Evolutionary conservation across 2,888 invertebrate genomes (phyloP).

Genomic region (Chromoteleia sp.): DNA sequence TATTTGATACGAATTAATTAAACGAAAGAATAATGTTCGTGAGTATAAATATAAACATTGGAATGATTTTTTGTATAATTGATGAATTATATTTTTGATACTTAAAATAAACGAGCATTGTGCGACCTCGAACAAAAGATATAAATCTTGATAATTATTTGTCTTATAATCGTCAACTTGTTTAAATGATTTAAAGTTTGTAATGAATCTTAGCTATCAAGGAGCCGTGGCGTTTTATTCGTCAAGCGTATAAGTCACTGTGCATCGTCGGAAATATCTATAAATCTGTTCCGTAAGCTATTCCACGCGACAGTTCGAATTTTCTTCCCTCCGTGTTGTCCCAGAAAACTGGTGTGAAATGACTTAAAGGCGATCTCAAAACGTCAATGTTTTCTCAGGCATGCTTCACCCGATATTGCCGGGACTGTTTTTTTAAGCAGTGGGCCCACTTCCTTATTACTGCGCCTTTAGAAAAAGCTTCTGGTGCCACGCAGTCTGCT

Average conservation of each 20-base stretch:
- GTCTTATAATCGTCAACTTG: constrained; percentile 26
- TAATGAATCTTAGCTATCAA: constrained; percentile 55
- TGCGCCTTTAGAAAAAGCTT: constrained; percentile 67
- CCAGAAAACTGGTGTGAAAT: constrained; percentile 68
- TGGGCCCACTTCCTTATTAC: constrained; percentile 84
- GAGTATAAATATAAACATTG: too few species aligned
- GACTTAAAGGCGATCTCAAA: constrained; percentile 69
- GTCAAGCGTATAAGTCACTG: constrained; percentile 46
- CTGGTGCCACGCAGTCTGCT: constrained; percentile 73
- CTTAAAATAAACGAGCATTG: neutral
- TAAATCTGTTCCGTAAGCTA: constrained; percentile 59
- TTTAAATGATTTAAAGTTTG: constrained; percentile 47
- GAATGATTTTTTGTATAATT: too few species aligned
- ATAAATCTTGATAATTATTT: constrained; percentile 44
- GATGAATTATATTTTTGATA: too few species aligned
- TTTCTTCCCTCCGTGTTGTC: constrained; percentile 60
- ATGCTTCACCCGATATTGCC: constrained; percentile 81
- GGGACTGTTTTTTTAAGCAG: constrained; percentile 83
- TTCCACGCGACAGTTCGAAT: constrained; percentile 65
- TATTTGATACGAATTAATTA: too few species aligned
- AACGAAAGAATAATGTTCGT: too few species aligned
- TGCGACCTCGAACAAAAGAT: constrained; percentile 6
- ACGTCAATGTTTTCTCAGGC: constrained; percentile 82
- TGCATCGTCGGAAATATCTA: constrained; percentile 48
- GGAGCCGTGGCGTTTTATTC: constrained; percentile 38